Percentiles rank a stretch among this genome's conserved stretches.
Evolutionary conservation across 2,888 invertebrate genomes (phyloP).

Genomic region (Apoderus coryli): DNA sequence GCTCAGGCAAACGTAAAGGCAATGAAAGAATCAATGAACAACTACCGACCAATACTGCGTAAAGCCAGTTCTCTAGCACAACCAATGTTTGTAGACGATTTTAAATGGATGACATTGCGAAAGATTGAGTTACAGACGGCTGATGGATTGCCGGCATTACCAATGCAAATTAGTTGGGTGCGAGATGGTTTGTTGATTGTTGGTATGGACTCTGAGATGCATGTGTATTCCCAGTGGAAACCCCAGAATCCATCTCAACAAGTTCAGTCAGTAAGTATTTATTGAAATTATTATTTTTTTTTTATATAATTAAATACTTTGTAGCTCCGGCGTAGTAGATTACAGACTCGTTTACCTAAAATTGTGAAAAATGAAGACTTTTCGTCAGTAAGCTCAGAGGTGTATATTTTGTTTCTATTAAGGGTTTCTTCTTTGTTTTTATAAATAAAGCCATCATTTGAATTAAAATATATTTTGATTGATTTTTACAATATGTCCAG

Average conservation of each 20-base stretch:
- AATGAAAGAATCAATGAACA: conserved; percentile 57
- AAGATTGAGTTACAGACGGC: conserved; percentile 85
- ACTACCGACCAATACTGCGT: conserved; percentile 69
- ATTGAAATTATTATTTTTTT: no score
- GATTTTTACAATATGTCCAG: no score
- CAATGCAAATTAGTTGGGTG: conserved; percentile 97
- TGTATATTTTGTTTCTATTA: no score
- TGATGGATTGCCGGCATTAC: conserved; percentile 89
- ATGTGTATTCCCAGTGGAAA: conserved; percentile 98
- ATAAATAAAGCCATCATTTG: no score
- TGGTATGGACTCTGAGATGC: conserved; percentile 99
- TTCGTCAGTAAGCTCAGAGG: no score
- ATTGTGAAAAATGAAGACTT: no score
- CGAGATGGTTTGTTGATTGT: conserved; percentile 95
- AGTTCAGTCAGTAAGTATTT: conserved; percentile 2
- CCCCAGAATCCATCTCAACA: conserved; percentile 38
- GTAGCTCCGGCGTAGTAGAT: no score
- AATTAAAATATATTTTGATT: no score
- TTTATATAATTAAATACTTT: no score
- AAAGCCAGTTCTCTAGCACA: conserved; percentile 86
- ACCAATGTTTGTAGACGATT: conserved; percentile 80
- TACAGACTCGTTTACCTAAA: no score
- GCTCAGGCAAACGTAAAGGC: conserved; percentile 84
- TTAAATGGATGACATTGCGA: conserved; percentile 91
- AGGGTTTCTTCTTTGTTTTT: no score